A percentile compares a stretch with the other conserved stretches of the same genome.
Evolutionary conservation across 1,140 invertebrate genomes (phyloP).

Genomic region (Trichonephila clavata): DNA sequence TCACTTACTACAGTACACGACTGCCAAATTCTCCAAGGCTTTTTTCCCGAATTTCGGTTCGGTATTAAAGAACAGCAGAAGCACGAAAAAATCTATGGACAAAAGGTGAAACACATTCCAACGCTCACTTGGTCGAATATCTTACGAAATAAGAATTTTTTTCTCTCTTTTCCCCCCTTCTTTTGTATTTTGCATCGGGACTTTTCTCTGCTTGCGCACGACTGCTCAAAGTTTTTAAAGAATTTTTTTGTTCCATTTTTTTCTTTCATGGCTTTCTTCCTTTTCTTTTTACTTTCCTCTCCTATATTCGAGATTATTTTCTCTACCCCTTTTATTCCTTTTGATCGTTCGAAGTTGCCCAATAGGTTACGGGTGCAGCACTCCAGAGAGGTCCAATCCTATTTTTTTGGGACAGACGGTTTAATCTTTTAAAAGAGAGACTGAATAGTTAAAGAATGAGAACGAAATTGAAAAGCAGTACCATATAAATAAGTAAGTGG

Average conservation of each 20-base stretch:
- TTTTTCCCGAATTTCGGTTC: not conserved
- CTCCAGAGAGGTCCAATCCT: not conserved
- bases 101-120: conserved; percentile 16
- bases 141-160: conserved; percentile 3
- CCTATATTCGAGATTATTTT: conserved; percentile 19
- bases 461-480: too few species aligned
- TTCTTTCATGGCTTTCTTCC: not conserved
- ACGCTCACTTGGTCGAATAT: conserved; percentile 18
- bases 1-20: not conserved
- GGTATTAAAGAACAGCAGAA: conserved; percentile 20
- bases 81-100: conserved; percentile 13
- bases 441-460: not conserved
- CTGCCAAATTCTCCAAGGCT: conserved; percentile 9
- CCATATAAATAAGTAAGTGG: too few species aligned
- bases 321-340: not conserved
- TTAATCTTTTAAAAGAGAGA: conserved; percentile 1
- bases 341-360: conserved; percentile 6
- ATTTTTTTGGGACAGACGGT: not conserved
- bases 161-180: not conserved
- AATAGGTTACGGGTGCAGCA: not conserved
- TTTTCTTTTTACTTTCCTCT: not conserved
- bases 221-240: conserved; percentile 16
- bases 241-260: not conserved
- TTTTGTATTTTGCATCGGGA: conserved; percentile 17
- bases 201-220: conserved; percentile 19